These are phyloP conservation scores for Zapornia atra DNA, from an alignment of 2,113 vertebrate genomes.

Conservation along the genomic window DNA sequence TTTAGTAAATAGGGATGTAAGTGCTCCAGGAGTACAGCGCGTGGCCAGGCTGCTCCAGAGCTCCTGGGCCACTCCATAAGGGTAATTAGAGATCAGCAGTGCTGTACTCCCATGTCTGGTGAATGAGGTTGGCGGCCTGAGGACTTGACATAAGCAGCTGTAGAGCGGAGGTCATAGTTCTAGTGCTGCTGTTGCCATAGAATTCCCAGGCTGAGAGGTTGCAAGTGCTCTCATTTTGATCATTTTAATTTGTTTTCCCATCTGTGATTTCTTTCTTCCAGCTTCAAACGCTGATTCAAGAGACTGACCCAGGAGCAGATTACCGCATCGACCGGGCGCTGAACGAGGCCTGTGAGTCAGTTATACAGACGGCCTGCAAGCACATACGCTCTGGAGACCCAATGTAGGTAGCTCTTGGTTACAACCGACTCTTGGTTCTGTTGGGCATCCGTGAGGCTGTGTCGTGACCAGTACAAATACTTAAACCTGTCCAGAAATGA, in stretches of 20 bases:
- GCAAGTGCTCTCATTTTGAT: neutral
- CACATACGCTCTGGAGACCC: slow-evolving; percentile 96
- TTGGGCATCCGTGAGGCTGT: neutral
- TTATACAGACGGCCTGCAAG: slow-evolving; percentile 98
- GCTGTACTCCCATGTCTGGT: neutral
- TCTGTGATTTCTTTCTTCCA: slow-evolving; percentile 52
- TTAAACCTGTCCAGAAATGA: neutral
- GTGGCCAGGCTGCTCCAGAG: neutral
- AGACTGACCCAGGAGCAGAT: slow-evolving; percentile 92
- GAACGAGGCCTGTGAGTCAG: slow-evolving; percentile 95
- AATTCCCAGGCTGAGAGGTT: neutral
- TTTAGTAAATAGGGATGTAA: neutral
- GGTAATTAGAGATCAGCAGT: neutral
- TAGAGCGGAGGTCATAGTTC: neutral
- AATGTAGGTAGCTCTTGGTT: slow-evolving; percentile 82
- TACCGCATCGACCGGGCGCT: slow-evolving; percentile 94
- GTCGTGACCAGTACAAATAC: neutral
- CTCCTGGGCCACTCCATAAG: neutral
- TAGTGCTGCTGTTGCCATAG: neutral
- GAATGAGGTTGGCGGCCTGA: neutral
- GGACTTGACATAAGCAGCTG: neutral
- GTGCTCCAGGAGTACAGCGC: too few species aligned
- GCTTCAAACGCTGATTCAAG: slow-evolving; percentile 94
- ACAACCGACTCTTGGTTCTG: accelerated
- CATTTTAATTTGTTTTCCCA: neutral